Percentiles rank a stretch among this genome's conserved stretches.
Evolutionary conservation across 2,797 vertebrate genomes (phyloP).

Genomic region (Corythornis leucogaster): DNA sequence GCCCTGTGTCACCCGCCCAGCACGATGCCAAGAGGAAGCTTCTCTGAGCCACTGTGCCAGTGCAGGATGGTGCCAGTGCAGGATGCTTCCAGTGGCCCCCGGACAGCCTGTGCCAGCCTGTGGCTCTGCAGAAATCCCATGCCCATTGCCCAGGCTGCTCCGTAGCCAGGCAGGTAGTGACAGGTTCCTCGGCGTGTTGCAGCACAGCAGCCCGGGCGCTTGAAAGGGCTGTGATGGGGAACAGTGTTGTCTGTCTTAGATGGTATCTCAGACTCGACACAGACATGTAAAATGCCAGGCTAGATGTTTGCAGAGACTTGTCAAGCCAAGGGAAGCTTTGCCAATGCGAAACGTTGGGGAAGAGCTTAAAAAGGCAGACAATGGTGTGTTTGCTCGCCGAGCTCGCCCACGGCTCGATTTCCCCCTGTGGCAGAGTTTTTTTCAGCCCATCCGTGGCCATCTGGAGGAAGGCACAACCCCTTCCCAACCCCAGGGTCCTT

Average conservation of each 20-base stretch:
- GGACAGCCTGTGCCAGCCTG: background rate
- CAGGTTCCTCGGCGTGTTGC: slow-evolving; percentile 27
- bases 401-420: background rate
- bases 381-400: background rate
- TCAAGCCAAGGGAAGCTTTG: slow-evolving; percentile 29
- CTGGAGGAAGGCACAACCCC: background rate
- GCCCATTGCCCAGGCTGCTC: background rate
- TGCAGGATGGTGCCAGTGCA: background rate
- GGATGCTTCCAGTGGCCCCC: background rate
- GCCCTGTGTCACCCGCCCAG: rapidly evolving
- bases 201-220: background rate
- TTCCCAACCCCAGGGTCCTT: background rate
- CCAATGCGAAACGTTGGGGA: slow-evolving; percentile 22
- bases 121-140: background rate
- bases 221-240: slow-evolving; percentile 37
- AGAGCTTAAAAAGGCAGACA: slow-evolving; percentile 52
- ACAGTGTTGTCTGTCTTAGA: slow-evolving; percentile 42
- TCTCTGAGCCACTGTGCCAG: background rate
- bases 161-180: background rate
- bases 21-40: background rate
- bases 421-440: background rate
- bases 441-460: rapidly evolving
- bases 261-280: slow-evolving; percentile 61
- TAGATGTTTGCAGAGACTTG: slow-evolving; percentile 64
- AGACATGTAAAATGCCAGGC: slow-evolving; percentile 53